Evolutionary conservation across 1,140 invertebrate genomes (phyloP).

Genomic region (Colletes gigas): DNA sequence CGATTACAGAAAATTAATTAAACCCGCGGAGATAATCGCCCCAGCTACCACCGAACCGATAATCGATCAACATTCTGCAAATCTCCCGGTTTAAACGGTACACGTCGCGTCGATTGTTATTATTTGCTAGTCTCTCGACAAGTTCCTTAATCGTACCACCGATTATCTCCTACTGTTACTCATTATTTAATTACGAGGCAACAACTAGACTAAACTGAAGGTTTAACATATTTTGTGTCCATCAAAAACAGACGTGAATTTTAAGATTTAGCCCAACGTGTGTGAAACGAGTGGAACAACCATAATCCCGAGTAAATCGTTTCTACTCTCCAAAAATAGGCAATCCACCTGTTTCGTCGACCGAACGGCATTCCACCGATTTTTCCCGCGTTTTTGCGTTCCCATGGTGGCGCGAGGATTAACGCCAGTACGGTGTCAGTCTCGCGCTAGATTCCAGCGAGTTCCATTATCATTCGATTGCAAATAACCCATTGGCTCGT

Average conservation of each 20-base stretch:
- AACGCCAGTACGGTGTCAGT: background rate
- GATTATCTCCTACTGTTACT: too few relatives aligned
- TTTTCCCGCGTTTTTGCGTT: conserved; percentile 33
- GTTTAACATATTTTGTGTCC: too few relatives aligned
- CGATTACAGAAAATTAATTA: conserved; percentile 60
- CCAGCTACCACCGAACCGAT: conserved; percentile 3
- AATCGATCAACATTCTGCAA: conserved; percentile 50
- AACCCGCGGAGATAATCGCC: conserved; percentile 51
- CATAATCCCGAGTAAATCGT: too few relatives aligned
- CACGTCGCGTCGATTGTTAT: background rate
- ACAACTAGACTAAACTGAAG: too few relatives aligned
- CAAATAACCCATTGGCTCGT: conserved; percentile 22
- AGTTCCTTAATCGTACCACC: background rate
- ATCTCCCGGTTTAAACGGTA: conserved; percentile 5
- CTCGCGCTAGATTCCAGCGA: background rate
- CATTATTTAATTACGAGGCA: too few relatives aligned
- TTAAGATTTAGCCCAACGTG: too few relatives aligned
- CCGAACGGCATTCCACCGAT: conserved; percentile 15
- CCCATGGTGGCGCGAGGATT: conserved; percentile 24
- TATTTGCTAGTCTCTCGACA: conserved; percentile 18
- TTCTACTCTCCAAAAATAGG: background rate
- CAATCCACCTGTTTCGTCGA: conserved; percentile 33
- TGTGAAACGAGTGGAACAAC: too few relatives aligned
- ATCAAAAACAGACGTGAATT: too few relatives aligned
- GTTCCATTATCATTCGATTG: conserved; percentile 26